Evolutionary conservation across 2,888 invertebrate species (phyloP).

Genomic region (Microplitis deprimator): DNA sequence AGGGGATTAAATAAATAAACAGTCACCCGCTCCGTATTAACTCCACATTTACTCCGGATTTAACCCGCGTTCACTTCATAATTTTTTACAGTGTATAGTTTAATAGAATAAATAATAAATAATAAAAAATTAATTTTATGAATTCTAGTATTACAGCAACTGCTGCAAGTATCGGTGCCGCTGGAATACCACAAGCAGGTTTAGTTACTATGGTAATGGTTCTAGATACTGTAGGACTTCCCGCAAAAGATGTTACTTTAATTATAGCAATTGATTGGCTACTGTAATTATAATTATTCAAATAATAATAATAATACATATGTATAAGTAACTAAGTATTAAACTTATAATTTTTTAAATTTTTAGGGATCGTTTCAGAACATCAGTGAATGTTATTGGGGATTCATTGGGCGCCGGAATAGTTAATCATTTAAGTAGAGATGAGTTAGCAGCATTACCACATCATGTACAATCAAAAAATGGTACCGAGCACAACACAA

Average conservation of each 20-base stretch:
- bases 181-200: slow-evolving; percentile 85
- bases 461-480: slow-evolving; percentile 55
- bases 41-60: too few relatives aligned
- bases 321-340: background rate
- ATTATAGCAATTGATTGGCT: slow-evolving; percentile 82
- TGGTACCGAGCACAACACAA: slow-evolving; percentile 65
- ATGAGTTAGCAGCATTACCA: slow-evolving; percentile 71
- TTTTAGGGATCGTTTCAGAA: slow-evolving; percentile 73
- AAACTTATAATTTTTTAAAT: background rate
- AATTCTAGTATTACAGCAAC: slow-evolving; percentile 81
- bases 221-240: slow-evolving; percentile 79
- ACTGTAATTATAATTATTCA: slow-evolving; percentile 73
- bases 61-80: too few relatives aligned
- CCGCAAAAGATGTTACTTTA: slow-evolving; percentile 79
- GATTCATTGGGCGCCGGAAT: slow-evolving; percentile 81
- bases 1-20: too few relatives aligned
- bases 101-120: background rate
- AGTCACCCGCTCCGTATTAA: too few relatives aligned
- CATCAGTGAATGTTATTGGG: slow-evolving; percentile 79
- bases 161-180: slow-evolving; percentile 85
- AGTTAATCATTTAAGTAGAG: slow-evolving; percentile 75
- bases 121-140: background rate
- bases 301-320: background rate
- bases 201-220: slow-evolving; percentile 86
- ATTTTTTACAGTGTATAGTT: too few relatives aligned